phyloP scores from a whole-genome alignment of 2,888 invertebrate genomes.

The Neoaliturus tenellus region DNA sequence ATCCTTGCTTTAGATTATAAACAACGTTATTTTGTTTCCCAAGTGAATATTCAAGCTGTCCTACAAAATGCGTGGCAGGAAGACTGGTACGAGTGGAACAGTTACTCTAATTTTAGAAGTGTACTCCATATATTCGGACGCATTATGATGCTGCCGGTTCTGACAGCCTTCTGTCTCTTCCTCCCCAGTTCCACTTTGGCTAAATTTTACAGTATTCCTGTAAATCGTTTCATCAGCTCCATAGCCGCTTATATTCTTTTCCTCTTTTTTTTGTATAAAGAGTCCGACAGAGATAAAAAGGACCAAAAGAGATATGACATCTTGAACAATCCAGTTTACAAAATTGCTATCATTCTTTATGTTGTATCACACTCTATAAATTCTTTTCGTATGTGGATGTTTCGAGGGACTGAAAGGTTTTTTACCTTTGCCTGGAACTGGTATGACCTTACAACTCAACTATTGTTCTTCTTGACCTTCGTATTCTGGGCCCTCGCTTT shows the following conservation, averaged over 20 bases:
- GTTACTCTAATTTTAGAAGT: constrained; percentile 72
- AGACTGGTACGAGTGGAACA: constrained; percentile 77
- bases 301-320: constrained; percentile 71
- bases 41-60: constrained; percentile 81
- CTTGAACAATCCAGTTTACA: neutral
- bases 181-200: constrained; percentile 73
- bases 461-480: constrained; percentile 78
- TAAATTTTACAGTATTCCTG: constrained; percentile 78
- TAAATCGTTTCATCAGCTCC: constrained; percentile 84
- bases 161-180: constrained; percentile 72
- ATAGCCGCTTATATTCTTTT: constrained; percentile 81
- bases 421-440: constrained; percentile 72
- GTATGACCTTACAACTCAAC: constrained; percentile 77
- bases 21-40: constrained; percentile 85
- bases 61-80: constrained; percentile 82
- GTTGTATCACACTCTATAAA: constrained; percentile 47
- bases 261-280: constrained; percentile 76
- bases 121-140: constrained; percentile 71
- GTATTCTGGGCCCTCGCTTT: constrained; percentile 78
- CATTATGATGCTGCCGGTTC: constrained; percentile 72
- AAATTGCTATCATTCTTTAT: constrained; percentile 35
- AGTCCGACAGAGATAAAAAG: constrained; percentile 78
- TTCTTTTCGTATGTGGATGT: constrained; percentile 75
- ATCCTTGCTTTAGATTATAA: constrained; percentile 81
- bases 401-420: constrained; percentile 76